These are phyloP conservation scores for Ataeniobius toweri DNA, from an alignment of 2,797 vertebrate genomes.

Conservation along the genomic window DNA sequence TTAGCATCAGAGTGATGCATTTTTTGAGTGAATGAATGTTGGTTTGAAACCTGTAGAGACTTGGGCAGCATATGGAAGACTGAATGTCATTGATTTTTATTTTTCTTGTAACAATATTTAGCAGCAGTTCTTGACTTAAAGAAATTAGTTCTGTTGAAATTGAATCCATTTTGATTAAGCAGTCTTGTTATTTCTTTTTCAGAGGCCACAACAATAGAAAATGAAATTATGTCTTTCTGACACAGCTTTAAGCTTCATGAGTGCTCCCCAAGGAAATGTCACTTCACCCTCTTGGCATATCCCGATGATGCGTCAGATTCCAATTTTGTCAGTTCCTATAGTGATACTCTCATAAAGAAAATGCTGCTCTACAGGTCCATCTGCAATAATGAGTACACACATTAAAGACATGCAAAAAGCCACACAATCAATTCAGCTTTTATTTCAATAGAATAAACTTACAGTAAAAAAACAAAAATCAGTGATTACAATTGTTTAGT, in stretches of 20 bases:
- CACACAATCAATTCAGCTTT: not conserved
- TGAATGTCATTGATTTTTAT: not conserved
- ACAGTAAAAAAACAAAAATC: not conserved
- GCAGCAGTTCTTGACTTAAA: not conserved
- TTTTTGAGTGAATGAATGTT: not conserved
- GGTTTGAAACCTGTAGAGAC: not conserved
- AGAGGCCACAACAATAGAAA: not conserved
- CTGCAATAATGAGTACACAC: not conserved
- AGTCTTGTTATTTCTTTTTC: slow-evolving; percentile 1
- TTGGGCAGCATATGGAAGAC: not conserved
- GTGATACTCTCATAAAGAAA: not conserved
- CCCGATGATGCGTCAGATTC: not conserved
- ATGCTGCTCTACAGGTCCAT: not conserved
- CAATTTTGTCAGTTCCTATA: not conserved
- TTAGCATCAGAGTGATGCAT: not conserved
- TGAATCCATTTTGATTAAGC: not conserved
- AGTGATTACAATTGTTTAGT: not conserved
- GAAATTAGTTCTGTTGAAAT: not conserved
- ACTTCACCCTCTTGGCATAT: not conserved
- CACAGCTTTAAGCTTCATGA: not conserved
- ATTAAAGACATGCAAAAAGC: not conserved
- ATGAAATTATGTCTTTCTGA: not conserved
- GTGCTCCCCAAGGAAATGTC: not conserved
- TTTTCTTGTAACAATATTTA: not conserved
- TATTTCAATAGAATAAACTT: not conserved